These are phyloP conservation scores for Philopotamus ludificatus DNA, from an alignment of 1,140 invertebrate genomes.

Conservation along the genomic window DNA sequence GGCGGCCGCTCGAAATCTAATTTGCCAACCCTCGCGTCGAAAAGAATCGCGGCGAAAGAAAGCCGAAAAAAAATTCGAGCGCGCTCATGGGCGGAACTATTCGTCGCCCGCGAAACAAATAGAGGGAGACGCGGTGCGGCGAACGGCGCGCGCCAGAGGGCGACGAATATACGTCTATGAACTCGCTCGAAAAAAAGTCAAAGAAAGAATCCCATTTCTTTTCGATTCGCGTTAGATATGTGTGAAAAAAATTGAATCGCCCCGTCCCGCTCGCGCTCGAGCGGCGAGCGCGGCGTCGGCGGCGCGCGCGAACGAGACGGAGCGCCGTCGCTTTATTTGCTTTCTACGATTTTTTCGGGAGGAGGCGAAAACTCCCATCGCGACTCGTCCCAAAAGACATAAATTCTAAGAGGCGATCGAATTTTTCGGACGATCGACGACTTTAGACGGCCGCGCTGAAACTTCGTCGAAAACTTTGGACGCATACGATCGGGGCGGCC, in stretches of 20 bases:
- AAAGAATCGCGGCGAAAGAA: conserved; percentile 11
- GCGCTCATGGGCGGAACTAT: conserved; percentile 2
- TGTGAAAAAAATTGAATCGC: conserved; percentile 21
- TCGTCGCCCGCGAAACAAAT: conserved; percentile 23
- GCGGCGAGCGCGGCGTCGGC: background rate
- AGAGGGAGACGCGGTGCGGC: conserved; percentile 17
- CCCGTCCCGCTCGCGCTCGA: conserved; percentile 22
- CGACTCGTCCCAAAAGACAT: background rate
- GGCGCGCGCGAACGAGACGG: conserved; percentile 15
- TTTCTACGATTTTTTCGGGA: conserved; percentile 22
- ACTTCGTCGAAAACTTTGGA: background rate
- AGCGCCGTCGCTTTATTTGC: background rate
- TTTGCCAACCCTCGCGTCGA: conserved; percentile 21
- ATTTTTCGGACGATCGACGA: background rate
- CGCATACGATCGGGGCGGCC: background rate
- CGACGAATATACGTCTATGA: conserved; percentile 28
- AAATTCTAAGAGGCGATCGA: background rate
- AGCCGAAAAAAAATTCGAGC: conserved; percentile 20
- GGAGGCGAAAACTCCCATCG: conserved; percentile 12
- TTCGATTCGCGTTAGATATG: conserved; percentile 31
- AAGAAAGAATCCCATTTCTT: conserved; percentile 41
- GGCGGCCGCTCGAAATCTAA: conserved; percentile 10
- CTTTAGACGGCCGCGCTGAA: background rate
- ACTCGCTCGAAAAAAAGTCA: conserved; percentile 27
- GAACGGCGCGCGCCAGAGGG: conserved; percentile 9